Evolutionary conservation across 2,113 vertebrate genomes (phyloP), one percentile per base, ranked within the genome.

Genomic region (Hydropotes inermis): DNA sequence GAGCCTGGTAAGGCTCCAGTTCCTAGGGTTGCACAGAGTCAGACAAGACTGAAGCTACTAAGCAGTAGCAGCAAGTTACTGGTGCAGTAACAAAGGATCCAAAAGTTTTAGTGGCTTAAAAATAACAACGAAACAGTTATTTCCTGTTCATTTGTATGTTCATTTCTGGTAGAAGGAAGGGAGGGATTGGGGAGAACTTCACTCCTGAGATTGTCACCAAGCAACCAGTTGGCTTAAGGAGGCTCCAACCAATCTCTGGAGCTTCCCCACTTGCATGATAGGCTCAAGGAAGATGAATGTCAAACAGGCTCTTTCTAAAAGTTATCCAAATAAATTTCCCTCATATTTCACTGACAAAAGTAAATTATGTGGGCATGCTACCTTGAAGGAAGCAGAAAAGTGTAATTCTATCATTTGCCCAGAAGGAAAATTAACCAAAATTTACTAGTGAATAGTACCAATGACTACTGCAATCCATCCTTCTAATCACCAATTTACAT

Each of bases 251-350:
- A 92, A 28, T 92, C 79, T 55, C 30, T 78, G 47, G 70, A 67
- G 28, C 47, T 30, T 43, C 52, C 50, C 43, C 7, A 9, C 25
- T 87, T 76, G n/a, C 19, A 14, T 54, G n/a, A 74, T 84, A 57
- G 23, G 36, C 36, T 86, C 27, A 89, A 89, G 64, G 23, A 96
- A 94, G 25, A 60, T 67, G 39, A 60, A 64, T 39, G 39, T 27
- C 43, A 54, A 92, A 87, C 27, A 82, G 5, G 13, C 92, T 87
- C 36, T 87, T 95, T 76, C 61, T 85, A 74, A 97, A 95, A 84
- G 21, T 60, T 36, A 78, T 28, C 61, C 19, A 87, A 88, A 39
- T 58, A 84, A 45, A 50, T 94, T 92, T 61, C 64, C 36, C 19
- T 92, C 25, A 19, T 9, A 25, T 87, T 92, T 96, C 30, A 50